phyloP scores from a whole-genome alignment of 2,797 vertebrate genomes.

The Halcyon chelicuti region DNA sequence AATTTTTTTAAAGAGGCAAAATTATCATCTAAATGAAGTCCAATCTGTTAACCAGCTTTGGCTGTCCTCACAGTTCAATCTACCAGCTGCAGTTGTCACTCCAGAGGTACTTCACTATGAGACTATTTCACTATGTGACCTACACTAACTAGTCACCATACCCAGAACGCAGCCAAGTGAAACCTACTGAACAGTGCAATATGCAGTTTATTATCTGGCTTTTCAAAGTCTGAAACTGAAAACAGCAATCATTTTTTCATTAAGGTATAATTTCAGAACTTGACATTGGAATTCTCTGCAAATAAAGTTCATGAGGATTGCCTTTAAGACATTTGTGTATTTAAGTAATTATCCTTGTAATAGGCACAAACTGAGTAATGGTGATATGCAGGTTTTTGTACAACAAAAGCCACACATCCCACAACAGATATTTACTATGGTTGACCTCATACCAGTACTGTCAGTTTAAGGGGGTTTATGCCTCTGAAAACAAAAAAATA shows the following conservation, averaged over 20 bases:
- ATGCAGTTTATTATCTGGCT: neutral
- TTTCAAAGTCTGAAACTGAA: neutral
- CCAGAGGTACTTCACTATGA: fast-evolving
- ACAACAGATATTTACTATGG: neutral
- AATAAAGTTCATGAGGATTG: neutral
- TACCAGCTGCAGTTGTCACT: neutral
- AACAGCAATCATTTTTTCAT: neutral
- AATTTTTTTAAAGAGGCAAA: neutral
- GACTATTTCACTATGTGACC: no score
- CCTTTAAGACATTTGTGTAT: neutral
- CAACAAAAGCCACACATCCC: neutral
- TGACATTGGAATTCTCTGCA: neutral
- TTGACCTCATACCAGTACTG: neutral
- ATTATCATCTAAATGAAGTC: neutral
- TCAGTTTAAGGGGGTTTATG: neutral
- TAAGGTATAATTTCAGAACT: neutral
- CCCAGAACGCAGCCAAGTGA: neutral
- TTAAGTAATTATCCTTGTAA: neutral
- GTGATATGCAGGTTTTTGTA: neutral
- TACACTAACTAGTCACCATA: neutral
- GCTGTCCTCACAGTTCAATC: neutral
- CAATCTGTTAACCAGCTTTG: neutral
- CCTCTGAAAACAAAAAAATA: neutral
- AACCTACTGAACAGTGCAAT: neutral
- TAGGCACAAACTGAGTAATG: neutral